Base-by-base conservation (phyloP, 1,140 invertebrate species). In the Drosophila grimshawi region DNA sequence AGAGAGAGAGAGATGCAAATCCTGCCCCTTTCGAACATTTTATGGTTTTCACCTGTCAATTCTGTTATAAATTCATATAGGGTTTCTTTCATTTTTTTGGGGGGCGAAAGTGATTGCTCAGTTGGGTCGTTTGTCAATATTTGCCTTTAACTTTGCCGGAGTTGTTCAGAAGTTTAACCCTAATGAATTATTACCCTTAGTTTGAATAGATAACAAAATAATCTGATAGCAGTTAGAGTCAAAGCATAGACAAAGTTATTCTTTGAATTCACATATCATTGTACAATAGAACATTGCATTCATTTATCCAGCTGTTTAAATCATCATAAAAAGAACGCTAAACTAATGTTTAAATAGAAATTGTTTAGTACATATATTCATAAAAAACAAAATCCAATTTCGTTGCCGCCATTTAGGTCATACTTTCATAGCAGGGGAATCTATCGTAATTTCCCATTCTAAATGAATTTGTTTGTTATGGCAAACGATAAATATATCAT, bases 31-130 rank as follows among this genome's bases (percentile, higher is more conserved):
- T 52, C 81, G 68, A 49, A 29, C 51, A 65, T 61, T 86, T 86
- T 78, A 81, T 81, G 75, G 66, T 53, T 76, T 81, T 81, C 75
- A 86, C 78, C 81, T 85, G 81, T 85, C 72, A 77, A 68, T 69
- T 68, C 60, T 78, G 67, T 62, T 68, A 76, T 76, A 63, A 80
- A 59, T 46, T 39, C 59, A 79, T 73, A 77, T 85, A 85, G 78
- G 81, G 77, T 80, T 85, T 77, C 73, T 56, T 81, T 81, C 45
- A 68, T 33, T 57, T 43, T 19, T 6, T 11, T 60, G 8, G 39
- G 39, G 62, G 68, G 53, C 49, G 75, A 52, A 65, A 60, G 30
- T 61, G 51, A 59, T 59, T 52, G 55, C 61, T 63, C 69, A 74
- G 69, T 69, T 79, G 61, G 29, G 29, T 59, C 57, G 52, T 48